Evolutionary conservation across 2,113 vertebrate genomes (phyloP).

Genomic region (Tautogolabrus adspersus): DNA sequence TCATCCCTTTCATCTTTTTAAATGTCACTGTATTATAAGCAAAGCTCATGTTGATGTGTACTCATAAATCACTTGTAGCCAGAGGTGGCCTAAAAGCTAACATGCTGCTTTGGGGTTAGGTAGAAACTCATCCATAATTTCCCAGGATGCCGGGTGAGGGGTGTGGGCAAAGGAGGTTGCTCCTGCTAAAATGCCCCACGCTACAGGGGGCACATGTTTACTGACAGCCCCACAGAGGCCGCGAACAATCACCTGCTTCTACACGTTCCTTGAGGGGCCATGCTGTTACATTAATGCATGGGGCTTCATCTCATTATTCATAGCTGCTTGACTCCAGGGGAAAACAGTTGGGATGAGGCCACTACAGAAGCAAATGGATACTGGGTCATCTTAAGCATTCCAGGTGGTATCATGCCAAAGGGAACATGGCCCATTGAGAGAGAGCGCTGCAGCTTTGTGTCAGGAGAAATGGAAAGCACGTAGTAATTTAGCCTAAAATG

Average conservation of each 20-base stretch:
- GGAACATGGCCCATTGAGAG: slow-evolving; percentile 55
- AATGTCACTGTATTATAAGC: slow-evolving; percentile 77
- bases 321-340: slow-evolving; percentile 73
- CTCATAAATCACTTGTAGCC: slow-evolving; percentile 79
- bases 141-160: slow-evolving; percentile 68
- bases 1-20: slow-evolving; percentile 67
- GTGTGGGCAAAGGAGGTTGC: slow-evolving; percentile 58
- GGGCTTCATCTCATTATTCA: slow-evolving; percentile 82
- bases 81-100: slow-evolving; percentile 72
- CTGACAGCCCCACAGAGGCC: slow-evolving; percentile 78
- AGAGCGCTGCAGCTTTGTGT: slow-evolving; percentile 42
- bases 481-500: slow-evolving; percentile 58
- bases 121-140: slow-evolving; percentile 77
- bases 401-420: slow-evolving; percentile 75
- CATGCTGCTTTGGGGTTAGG: slow-evolving; percentile 72
- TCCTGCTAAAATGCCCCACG: slow-evolving; percentile 65
- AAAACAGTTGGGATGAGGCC: slow-evolving; percentile 67
- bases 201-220: slow-evolving; percentile 81
- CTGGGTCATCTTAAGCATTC: slow-evolving; percentile 76
- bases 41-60: slow-evolving; percentile 74
- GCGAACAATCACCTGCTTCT: slow-evolving; percentile 79
- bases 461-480: slow-evolving; percentile 47
- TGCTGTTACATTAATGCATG: slow-evolving; percentile 82
- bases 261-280: slow-evolving; percentile 71
- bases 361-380: slow-evolving; percentile 69